Percentiles rank a stretch among this genome's conserved stretches.
Conservation (phyloP, 2,888 invertebrate genomes). For the Darwinula stevensoni region DNA sequence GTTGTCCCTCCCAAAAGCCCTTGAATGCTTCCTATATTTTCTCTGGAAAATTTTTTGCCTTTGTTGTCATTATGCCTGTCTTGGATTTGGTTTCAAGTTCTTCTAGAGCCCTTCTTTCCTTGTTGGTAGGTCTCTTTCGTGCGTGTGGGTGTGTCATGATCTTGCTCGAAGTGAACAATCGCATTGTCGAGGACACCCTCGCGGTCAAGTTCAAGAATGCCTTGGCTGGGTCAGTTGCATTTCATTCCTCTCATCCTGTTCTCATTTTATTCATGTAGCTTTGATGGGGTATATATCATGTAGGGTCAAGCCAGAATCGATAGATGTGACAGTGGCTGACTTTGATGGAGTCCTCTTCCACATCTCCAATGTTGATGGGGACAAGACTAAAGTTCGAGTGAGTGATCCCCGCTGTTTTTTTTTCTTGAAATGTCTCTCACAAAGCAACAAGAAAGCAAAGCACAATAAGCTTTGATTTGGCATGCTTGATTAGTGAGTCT, state of each 20-base stretch:
- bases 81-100: too few species aligned
- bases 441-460: too few species aligned
- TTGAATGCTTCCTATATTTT: too few species aligned
- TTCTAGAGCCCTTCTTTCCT: too few species aligned
- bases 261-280: constrained; percentile 4
- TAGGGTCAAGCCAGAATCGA: constrained; percentile 78
- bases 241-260: constrained; percentile 1
- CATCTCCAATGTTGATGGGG: constrained; percentile 83
- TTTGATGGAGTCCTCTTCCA: constrained; percentile 98
- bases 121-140: too few species aligned
- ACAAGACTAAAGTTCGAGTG: constrained; percentile 91
- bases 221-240: constrained; percentile 55
- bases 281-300: constrained; percentile 14
- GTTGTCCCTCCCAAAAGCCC: too few species aligned
- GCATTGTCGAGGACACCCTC: constrained; percentile 90
- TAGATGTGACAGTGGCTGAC: constrained; percentile 78
- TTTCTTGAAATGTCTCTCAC: too few species aligned
- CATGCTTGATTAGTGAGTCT: background rate
- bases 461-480: background rate
- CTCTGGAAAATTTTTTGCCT: too few species aligned
- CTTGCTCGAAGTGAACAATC: constrained; percentile 94
- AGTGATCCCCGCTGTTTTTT: constrained; percentile 18
- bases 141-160: constrained; percentile 55
- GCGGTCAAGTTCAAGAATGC: constrained; percentile 86
- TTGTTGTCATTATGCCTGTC: too few species aligned